phyloP scores from a whole-genome alignment of 2,888 invertebrate genomes.

The Cheiracanthium punctorium region DNA sequence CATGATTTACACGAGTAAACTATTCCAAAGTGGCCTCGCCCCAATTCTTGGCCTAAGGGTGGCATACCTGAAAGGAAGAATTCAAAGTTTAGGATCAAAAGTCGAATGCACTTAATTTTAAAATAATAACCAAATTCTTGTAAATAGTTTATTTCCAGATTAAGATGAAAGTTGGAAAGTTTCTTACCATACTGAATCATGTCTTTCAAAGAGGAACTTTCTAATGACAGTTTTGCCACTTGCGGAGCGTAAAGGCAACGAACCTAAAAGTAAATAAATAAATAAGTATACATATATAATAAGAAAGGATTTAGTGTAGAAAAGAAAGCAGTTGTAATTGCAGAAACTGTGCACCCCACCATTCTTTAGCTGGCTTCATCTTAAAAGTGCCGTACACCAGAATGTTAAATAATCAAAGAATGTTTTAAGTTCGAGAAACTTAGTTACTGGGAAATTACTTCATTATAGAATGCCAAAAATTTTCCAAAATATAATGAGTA shows the following conservation, averaged over 20 bases:
- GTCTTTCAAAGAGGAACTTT: conserved; percentile 65
- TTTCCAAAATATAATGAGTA: too few relatives aligned
- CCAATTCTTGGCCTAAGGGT: conserved; percentile 60
- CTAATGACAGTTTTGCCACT: conserved; percentile 61
- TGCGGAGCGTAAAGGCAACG: conserved; percentile 64
- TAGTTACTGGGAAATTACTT: too few relatives aligned
- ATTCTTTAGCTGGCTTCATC: too few relatives aligned
- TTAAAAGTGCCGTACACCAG: too few relatives aligned
- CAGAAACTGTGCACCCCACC: too few relatives aligned
- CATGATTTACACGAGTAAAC: conserved; percentile 66
- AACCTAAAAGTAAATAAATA: too few relatives aligned
- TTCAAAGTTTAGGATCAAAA: neutral
- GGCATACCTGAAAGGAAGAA: conserved; percentile 51
- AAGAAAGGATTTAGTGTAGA: too few relatives aligned
- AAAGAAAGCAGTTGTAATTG: too few relatives aligned
- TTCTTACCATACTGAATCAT: conserved; percentile 62
- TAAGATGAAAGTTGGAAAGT: neutral
- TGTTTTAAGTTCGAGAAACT: too few relatives aligned
- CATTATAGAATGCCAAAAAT: too few relatives aligned
- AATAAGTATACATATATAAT: too few relatives aligned
- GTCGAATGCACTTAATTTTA: neutral
- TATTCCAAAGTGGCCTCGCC: conserved; percentile 64
- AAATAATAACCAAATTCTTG: neutral
- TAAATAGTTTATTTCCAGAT: neutral
- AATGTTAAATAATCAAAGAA: too few relatives aligned